These are phyloP conservation scores for Nephila pilipes DNA, from an alignment of 1,140 invertebrate genomes.

Conservation along the genomic window DNA sequence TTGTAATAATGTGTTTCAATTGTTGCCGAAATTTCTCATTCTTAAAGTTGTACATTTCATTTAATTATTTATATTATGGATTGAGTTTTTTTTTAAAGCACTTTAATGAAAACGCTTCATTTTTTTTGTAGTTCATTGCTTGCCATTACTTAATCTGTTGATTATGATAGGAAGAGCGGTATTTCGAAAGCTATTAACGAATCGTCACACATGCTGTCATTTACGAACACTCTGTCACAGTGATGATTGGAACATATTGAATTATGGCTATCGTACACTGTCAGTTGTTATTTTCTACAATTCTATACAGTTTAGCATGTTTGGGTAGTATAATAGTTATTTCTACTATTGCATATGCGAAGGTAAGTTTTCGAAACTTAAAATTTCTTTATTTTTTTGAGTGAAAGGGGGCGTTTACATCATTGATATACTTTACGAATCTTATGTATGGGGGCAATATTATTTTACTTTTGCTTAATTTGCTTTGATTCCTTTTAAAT, in stretches of 20 bases:
- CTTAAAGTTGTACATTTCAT: no score
- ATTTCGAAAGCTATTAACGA: background rate
- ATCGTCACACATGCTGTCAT: background rate
- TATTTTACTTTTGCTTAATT: no score
- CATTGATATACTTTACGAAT: background rate
- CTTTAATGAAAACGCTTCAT: no score
- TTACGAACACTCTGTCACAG: background rate
- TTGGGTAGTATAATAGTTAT: constrained; percentile 5
- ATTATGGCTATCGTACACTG: constrained; percentile 45
- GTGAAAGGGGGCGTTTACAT: constrained; percentile 18
- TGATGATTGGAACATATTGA: background rate
- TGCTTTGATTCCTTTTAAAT: no score
- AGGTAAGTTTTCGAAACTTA: background rate
- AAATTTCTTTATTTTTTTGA: background rate
- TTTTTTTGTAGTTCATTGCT: background rate
- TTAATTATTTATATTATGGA: no score
- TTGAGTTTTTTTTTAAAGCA: no score
- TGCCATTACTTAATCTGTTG: background rate
- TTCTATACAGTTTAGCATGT: constrained; percentile 23
- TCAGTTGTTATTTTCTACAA: constrained; percentile 40
- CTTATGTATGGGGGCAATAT: no score
- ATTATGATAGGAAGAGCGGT: background rate
- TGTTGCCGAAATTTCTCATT: no score
- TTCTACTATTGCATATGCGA: background rate
- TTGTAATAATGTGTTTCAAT: background rate